Conservation (phyloP, 1,140 invertebrate species). For the Ceratina australensis region DNA sequence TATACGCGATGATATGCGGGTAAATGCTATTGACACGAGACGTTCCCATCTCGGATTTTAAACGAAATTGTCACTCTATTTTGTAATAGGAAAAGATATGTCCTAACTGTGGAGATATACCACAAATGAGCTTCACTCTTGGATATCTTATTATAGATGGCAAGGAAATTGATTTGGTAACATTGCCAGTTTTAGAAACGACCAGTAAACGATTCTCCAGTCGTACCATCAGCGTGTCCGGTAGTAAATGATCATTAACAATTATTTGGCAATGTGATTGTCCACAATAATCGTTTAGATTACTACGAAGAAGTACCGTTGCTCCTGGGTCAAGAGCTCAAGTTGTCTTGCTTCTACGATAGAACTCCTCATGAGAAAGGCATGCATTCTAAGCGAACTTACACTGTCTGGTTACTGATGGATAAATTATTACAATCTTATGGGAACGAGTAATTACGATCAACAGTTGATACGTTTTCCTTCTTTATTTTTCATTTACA, state of each 20-base stretch:
- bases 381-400: not conserved
- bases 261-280: not conserved
- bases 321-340: conserved; percentile 39
- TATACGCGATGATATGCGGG: conserved; percentile 29
- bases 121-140: conserved; percentile 45
- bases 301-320: conserved; percentile 40
- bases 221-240: conserved; percentile 41
- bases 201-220: conserved; percentile 34
- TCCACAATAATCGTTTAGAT: conserved; percentile 10
- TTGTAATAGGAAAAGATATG: conserved; percentile 38
- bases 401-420: conserved; percentile 31
- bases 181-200: conserved; percentile 32
- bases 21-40: not conserved
- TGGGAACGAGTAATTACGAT: conserved; percentile 3
- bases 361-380: conserved; percentile 9
- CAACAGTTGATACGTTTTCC: not conserved
- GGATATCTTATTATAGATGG: conserved; percentile 37
- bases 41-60: no score
- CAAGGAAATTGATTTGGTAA: conserved; percentile 33
- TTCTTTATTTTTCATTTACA: not conserved
- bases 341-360: conserved; percentile 46
- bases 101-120: conserved; percentile 18
- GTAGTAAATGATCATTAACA: conserved; percentile 17
- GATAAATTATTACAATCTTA: conserved; percentile 25
- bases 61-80: not conserved